These are phyloP conservation scores for Clamator glandarius DNA, from an alignment of 2,797 vertebrate species.

Conservation along the genomic window DNA sequence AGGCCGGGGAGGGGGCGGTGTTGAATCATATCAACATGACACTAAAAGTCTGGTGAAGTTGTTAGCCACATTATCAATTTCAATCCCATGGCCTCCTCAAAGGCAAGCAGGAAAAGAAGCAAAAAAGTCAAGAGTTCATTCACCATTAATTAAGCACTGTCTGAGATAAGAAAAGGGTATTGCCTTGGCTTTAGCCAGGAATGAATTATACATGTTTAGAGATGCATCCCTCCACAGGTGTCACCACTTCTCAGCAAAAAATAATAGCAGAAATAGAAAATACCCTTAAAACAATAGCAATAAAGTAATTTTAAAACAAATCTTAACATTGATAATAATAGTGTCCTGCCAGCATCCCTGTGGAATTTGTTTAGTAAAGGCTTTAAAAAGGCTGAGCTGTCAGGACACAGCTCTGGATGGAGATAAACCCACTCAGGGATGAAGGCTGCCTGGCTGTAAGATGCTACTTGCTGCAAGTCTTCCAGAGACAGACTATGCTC, in stretches of 20 bases:
- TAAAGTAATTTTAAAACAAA: background rate
- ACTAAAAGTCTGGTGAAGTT: background rate
- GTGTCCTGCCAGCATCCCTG: background rate
- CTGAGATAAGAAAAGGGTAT: background rate
- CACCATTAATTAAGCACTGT: background rate
- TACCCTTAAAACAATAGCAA: background rate
- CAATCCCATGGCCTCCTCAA: background rate
- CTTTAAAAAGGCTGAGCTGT: background rate
- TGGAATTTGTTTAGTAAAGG: background rate
- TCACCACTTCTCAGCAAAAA: background rate
- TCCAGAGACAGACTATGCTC: background rate
- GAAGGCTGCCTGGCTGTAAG: background rate
- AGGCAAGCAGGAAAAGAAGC: background rate
- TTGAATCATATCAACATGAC: background rate
- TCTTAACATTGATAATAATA: background rate
- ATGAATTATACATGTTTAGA: background rate
- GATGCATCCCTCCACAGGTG: background rate
- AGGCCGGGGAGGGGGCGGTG: too few species aligned
- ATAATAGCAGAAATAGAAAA: conserved; percentile 15
- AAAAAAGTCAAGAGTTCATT: background rate
- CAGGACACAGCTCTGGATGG: background rate
- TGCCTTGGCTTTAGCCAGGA: background rate
- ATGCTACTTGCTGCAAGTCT: background rate
- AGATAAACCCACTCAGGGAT: background rate
- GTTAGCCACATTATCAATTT: background rate